phyloP scores from a whole-genome alignment of 2,888 invertebrate species.

The Anorthoa munda region DNA sequence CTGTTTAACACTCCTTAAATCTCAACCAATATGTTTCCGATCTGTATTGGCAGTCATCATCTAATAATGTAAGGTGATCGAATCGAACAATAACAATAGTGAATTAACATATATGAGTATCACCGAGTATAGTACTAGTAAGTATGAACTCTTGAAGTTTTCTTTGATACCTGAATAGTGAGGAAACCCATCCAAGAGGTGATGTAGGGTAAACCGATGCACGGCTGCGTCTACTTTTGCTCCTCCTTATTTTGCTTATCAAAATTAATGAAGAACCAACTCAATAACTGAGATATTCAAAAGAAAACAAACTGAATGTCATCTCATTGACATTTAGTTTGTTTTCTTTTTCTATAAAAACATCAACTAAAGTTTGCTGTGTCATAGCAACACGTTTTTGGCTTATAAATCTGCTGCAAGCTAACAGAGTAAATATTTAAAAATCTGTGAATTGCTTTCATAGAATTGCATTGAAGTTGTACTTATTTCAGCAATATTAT shows the following conservation, averaged over 20 bases:
- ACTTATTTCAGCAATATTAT: not conserved
- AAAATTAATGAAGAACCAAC: too few species aligned
- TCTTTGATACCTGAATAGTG: too few species aligned
- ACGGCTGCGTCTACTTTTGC: too few species aligned
- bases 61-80: not conserved
- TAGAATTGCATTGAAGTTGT: not conserved
- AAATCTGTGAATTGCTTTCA: too few species aligned
- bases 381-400: not conserved
- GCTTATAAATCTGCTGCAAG: not conserved
- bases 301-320: conserved; percentile 20
- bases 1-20: conserved; percentile 34
- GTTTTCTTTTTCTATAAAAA: conserved; percentile 14
- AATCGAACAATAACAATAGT: not conserved
- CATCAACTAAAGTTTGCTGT: not conserved
- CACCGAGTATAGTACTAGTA: not conserved
- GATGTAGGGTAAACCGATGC: too few species aligned
- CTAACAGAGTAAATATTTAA: not conserved
- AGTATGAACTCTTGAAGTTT: not conserved
- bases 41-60: not conserved
- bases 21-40: conserved; percentile 15
- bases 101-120: not conserved
- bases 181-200: too few species aligned
- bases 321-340: conserved; percentile 1
- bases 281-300: too few species aligned
- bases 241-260: too few species aligned